Evolutionary conservation across 2,113 vertebrate species (phyloP), one percentile per base, ranked within the genome.

Genomic region (Amazona vittata): DNA sequence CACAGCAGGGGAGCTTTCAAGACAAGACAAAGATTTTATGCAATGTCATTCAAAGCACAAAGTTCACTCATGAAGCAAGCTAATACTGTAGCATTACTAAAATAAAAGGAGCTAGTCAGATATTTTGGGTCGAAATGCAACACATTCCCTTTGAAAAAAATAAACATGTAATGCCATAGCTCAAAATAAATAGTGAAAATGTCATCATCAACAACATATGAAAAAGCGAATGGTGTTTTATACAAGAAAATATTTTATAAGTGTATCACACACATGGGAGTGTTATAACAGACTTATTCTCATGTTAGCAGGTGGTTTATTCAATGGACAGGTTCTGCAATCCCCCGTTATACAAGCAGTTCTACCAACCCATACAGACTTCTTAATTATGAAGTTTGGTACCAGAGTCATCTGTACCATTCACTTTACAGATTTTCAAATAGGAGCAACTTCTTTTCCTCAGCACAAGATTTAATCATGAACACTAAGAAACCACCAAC

Each of bases 131-230:
- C 96, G 82, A 93, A 96, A 97, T 68, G 44, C 60, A 96, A 95
- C 91, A 94, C 12, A 35, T 96, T 98, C 87, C 80, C 92, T 96
- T 84, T 59, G 71, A 97, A 86, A 60, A 95, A 95, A 96, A 96
- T 59, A 94, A 96, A 97, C 77, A 95, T 14, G 24, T 83, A 97
- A 95, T 90, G 83, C 78, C 85, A 73, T 31, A 94, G 74, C 75
- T 89, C 94, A 91, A 97, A 98, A 98, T 98, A 98, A 98, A 98
- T 95, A 98, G 81, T 73, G 94, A 82, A 94, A 89, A 94, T 81
- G 63, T 89, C 70, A 92, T 68, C 84, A 88, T 74, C 84, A 86
- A 76, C 33, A 65, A 68, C 24, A 46, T 28, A 76, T 4, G 25
- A 93, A 68, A 83, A 94, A 57, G 3, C 87, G 50, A 89, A 90